phyloP scores from a whole-genome alignment of 2,797 vertebrate genomes.

The Babyrousa celebensis region DNA sequence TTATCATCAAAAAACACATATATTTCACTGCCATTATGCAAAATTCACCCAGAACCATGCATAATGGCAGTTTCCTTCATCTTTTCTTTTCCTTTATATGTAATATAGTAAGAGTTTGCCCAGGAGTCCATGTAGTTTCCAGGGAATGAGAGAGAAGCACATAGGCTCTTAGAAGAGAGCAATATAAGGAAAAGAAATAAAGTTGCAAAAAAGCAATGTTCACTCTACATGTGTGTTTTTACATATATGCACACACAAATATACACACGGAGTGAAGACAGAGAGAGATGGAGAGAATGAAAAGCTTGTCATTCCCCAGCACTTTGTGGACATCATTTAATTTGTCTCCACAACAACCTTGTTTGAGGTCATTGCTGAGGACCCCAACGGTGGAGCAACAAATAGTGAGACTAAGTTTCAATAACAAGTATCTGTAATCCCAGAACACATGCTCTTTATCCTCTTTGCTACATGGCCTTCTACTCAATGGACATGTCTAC shows the following conservation, averaged over 20 bases:
- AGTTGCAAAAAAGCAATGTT: background rate
- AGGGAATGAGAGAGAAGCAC: background rate
- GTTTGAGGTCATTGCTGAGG: background rate
- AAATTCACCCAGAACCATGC: background rate
- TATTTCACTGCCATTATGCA: too few species aligned
- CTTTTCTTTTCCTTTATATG: background rate
- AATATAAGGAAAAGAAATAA: background rate
- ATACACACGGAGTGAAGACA: background rate
- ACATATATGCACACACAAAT: background rate
- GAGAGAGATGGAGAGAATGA: background rate
- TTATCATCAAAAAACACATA: background rate
- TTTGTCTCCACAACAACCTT: background rate
- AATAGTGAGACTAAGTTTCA: background rate
- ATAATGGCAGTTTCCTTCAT: background rate
- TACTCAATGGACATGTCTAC: background rate
- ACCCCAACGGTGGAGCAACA: background rate
- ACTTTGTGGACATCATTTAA: background rate
- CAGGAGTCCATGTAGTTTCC: background rate
- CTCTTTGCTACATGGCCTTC: background rate
- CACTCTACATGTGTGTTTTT: background rate
- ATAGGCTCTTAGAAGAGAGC: background rate
- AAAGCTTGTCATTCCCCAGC: background rate
- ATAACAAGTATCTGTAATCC: background rate
- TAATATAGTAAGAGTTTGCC: background rate
- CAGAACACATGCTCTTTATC: background rate